Evolutionary conservation across 2,113 vertebrate species (phyloP).

Genomic region (Arvicanthis niloticus): DNA sequence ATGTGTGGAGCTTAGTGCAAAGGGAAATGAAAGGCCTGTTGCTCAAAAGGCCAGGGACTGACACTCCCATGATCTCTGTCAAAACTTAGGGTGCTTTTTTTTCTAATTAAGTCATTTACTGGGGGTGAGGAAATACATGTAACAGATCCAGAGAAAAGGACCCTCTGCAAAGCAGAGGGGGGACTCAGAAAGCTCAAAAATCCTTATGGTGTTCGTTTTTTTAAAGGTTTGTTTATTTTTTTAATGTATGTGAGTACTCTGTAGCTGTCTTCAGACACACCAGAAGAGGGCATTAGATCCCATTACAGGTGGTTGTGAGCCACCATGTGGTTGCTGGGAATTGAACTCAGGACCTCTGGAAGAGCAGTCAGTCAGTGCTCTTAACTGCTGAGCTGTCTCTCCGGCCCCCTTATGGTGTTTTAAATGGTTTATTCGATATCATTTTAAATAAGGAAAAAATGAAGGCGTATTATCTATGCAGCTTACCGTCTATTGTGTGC

Average conservation of each 20-base stretch:
- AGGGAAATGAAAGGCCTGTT: neutral
- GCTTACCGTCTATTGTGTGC: neutral
- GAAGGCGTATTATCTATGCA: neutral
- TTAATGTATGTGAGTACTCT: too few relatives aligned
- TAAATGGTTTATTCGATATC: neutral
- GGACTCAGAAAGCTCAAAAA: neutral
- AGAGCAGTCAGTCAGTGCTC: too few relatives aligned
- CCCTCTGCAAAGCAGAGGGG: neutral
- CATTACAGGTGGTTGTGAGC: too few relatives aligned
- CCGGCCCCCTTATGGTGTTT: neutral
- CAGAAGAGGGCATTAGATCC: too few relatives aligned
- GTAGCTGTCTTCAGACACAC: too few relatives aligned
- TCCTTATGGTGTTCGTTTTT: neutral
- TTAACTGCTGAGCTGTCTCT: too few relatives aligned
- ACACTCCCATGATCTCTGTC: neutral
- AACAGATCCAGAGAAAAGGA: neutral
- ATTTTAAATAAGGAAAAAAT: constrained; percentile 35
- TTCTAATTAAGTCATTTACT: neutral
- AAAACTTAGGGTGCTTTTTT: neutral
- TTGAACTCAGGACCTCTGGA: too few relatives aligned
- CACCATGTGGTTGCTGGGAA: too few relatives aligned
- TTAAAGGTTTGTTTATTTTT: too few relatives aligned
- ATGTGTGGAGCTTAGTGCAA: too few relatives aligned
- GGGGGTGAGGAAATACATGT: neutral
- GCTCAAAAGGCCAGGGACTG: neutral